These are phyloP conservation scores for Acleris holmiana DNA, from an alignment of 2,888 invertebrate genomes.

Conservation along the genomic window DNA sequence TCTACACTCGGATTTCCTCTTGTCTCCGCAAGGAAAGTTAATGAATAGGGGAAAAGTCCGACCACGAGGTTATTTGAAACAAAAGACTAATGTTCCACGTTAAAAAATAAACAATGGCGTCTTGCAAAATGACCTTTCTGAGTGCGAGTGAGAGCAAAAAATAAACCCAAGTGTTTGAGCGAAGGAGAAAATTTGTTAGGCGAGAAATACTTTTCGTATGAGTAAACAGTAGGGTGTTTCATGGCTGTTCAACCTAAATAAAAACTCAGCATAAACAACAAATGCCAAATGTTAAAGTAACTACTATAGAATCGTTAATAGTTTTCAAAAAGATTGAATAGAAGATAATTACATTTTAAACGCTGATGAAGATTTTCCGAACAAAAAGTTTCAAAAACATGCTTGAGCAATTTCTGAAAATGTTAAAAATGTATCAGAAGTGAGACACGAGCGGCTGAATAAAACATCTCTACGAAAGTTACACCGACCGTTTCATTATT, in stretches of 20 bases:
- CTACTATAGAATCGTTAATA: not conserved
- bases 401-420: not conserved
- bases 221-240: conserved; percentile 31
- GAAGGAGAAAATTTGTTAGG: conserved; percentile 38
- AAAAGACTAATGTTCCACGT: conserved; percentile 56
- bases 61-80: conserved; percentile 61
- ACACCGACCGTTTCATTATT: conserved; percentile 64
- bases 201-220: conserved; percentile 30
- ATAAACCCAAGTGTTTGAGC: conserved; percentile 46
- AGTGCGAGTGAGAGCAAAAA: conserved; percentile 44
- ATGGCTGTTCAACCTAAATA: conserved; percentile 32
- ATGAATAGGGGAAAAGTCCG: conserved; percentile 61
- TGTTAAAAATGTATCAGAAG: conserved; percentile 34
- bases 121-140: conserved; percentile 50
- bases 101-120: conserved; percentile 48
- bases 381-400: not conserved
- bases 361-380: too few relatives aligned
- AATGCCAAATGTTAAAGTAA: conserved; percentile 13
- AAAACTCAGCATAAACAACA: conserved; percentile 28
- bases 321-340: too few relatives aligned
- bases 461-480: conserved; percentile 56
- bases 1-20: conserved; percentile 58
- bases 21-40: conserved; percentile 60
- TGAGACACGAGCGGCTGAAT: conserved; percentile 48
- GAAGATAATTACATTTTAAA: not conserved